Evolutionary conservation across 2,888 invertebrate species (phyloP), one percentile per base, ranked within the genome.

Genomic region (Nemoura dubitans): DNA sequence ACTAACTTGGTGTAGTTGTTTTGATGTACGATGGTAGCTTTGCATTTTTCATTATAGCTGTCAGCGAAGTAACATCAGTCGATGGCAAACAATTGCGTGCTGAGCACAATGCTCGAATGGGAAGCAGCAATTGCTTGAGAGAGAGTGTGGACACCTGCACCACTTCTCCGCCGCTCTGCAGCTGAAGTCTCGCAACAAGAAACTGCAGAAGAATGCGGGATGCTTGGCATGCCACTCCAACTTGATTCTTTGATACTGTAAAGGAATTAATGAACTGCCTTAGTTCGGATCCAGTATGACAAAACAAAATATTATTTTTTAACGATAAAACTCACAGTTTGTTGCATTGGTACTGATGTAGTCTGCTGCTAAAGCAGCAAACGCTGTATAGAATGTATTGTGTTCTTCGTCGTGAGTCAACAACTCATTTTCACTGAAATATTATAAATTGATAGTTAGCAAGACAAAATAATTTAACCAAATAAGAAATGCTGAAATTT

Each of bases 331-430:
- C 96, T 95, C 93, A 97, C 96, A 93, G 90, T 95, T 94, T 90
- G 93, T 93, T 89, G 95, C 94, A 92, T 95, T 95, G 89, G 94
- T 92, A 91, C 95, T 96, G 90, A 98, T 95, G 91, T 96, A 97
- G 92, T 98, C 97, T 83, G 97, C 96, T 88, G 97, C 95, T 89
- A 98, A 93, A 86, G 97, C 96, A 88, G 96, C 96, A 93, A 97
- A 96, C 88, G 97, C 95, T 90, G 96, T 96, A 92, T 96, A 98
- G 93, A 98, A 98, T 88, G 95, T 94, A 90, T 96, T 96, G 92
- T 96, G 95, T 89, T 95, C 94, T 89, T 96, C 96, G 90, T 97
- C 97, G 92, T 97, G 97, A 89, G 95, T 95, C 89, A 96, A 93
- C 91, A 98, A 96, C 90, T 98, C 97, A 90, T 94, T 94, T 93